Evolutionary conservation across 1,140 invertebrate genomes (phyloP).

Genomic region (Pseudomyrmex pallidus): DNA sequence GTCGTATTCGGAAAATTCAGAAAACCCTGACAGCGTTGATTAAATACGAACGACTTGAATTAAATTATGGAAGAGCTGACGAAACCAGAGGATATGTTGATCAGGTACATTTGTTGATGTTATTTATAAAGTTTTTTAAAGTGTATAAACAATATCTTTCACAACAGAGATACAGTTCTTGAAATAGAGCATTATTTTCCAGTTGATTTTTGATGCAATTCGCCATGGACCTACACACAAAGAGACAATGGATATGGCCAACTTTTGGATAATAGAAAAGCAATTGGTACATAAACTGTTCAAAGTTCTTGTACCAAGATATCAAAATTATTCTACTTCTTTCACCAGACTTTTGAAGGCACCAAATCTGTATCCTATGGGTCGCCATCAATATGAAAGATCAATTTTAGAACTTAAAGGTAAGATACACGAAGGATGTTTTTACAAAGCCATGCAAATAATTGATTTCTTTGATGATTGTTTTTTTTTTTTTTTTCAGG

Average conservation of each 20-base stretch:
- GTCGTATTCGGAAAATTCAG: conserved; percentile 90
- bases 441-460: not conserved
- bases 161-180: not conserved
- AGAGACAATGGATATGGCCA: conserved; percentile 95
- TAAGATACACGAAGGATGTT: conserved; percentile 68
- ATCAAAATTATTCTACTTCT: conserved; percentile 88
- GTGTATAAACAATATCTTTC: no score
- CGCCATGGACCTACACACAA: conserved; percentile 93
- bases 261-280: conserved; percentile 96
- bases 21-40: conserved; percentile 94
- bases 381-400: conserved; percentile 80
- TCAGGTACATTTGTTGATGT: conserved; percentile 86
- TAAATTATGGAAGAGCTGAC: conserved; percentile 90
- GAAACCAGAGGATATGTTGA: conserved; percentile 96
- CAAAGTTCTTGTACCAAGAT: conserved; percentile 95
- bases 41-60: conserved; percentile 95
- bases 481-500: conserved; percentile 68
- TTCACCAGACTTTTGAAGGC: conserved; percentile 91
- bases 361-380: conserved; percentile 87
- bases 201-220: conserved; percentile 96
- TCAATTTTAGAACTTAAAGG: conserved; percentile 93
- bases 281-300: conserved; percentile 96
- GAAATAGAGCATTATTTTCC: conserved; percentile 66
- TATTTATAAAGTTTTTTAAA: not conserved
- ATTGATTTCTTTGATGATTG: not conserved